Evolutionary conservation across 2,113 vertebrate genomes (phyloP).

Genomic region (Leptobrachium leishanense): DNA sequence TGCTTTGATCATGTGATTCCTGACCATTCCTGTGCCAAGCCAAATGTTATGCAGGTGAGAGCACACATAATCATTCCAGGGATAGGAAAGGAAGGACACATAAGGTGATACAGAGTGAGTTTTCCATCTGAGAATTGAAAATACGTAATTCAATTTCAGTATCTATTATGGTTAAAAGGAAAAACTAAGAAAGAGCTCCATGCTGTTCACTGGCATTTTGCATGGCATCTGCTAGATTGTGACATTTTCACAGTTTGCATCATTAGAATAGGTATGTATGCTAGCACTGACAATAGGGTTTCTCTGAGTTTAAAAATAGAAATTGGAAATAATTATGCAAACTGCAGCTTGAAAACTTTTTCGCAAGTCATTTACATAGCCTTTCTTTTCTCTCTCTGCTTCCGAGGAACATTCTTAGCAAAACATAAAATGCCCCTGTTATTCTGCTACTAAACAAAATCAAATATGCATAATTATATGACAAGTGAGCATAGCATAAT

Average conservation of each 20-base stretch:
- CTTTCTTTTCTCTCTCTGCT: slow-evolving; percentile 20
- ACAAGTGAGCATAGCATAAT: neutral
- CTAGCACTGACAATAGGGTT: slow-evolving; percentile 30
- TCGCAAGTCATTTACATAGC: slow-evolving; percentile 41
- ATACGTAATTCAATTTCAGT: neutral
- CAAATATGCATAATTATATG: slow-evolving; percentile 34
- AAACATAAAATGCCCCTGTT: slow-evolving; percentile 40
- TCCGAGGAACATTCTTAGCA: slow-evolving; percentile 27
- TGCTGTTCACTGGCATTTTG: slow-evolving; percentile 40
- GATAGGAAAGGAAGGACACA: too few relatives aligned
- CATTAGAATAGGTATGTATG: slow-evolving; percentile 45
- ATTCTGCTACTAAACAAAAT: slow-evolving; percentile 44
- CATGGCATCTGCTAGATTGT: slow-evolving; percentile 42
- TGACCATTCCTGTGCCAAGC: too few relatives aligned
- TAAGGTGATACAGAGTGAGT: too few relatives aligned
- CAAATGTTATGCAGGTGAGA: too few relatives aligned
- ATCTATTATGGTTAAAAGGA: neutral
- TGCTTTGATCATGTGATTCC: too few relatives aligned
- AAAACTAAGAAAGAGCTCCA: neutral
- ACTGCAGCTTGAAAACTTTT: slow-evolving; percentile 41
- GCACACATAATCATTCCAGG: too few relatives aligned
- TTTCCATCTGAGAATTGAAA: too few relatives aligned
- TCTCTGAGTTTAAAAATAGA: slow-evolving; percentile 40
- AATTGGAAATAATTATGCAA: slow-evolving; percentile 35
- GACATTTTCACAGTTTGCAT: slow-evolving; percentile 43